Evolutionary conservation across 2,888 invertebrate genomes (phyloP), one percentile per base, ranked within the genome.

Genomic region (Drosophila maculinotata): DNA sequence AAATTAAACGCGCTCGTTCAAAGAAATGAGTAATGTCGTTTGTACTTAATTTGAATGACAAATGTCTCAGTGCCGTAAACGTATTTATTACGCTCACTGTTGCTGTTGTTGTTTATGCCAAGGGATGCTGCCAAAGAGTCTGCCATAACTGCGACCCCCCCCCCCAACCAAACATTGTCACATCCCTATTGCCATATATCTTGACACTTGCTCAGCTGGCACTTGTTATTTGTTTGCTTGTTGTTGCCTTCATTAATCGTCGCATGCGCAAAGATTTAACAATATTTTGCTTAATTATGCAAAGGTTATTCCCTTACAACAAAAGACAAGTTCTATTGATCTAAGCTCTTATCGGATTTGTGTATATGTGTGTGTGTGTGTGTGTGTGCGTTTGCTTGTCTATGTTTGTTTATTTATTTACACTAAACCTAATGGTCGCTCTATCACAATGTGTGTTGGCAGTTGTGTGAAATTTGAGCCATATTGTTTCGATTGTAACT

Each of bases 21-120:
- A 52, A 62, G 57, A 58, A 75, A 80, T 81, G 75, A 81, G 65
- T 84, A 78, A 84, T 81, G 81, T 73, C 70, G 81, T 63, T 81
- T 76, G 68, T 84, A 78, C 76, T 81, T 84, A 81, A 84, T 81
- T 81, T 81, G 73, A 78, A 84, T 81, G 80, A 81, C 78, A 84
- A 81, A 81, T 81, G 80, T 69, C 76, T 54, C 51, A 54, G 57
- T 58, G 76, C 70, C 67, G 70, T 69, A 69, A 84, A 73, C 79
- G 68, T 67, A 84, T 84, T 80, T 81, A 70, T 80, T 80, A 80
- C 62, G 49, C 71, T 68, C 49, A 49, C 45, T 68, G 54, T 67
- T 39, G 39, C 23, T 36, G 23, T 15, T 39, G 54, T 39, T 33
- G 39, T 42, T 56, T 25, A 30, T 38, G 57, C 23, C 25, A 10